A percentile compares a stretch with the other conserved stretches of the same genome.
Evolutionary conservation across 2,797 vertebrate species (phyloP).

Genomic region (Platyrinchus mystaceus): DNA sequence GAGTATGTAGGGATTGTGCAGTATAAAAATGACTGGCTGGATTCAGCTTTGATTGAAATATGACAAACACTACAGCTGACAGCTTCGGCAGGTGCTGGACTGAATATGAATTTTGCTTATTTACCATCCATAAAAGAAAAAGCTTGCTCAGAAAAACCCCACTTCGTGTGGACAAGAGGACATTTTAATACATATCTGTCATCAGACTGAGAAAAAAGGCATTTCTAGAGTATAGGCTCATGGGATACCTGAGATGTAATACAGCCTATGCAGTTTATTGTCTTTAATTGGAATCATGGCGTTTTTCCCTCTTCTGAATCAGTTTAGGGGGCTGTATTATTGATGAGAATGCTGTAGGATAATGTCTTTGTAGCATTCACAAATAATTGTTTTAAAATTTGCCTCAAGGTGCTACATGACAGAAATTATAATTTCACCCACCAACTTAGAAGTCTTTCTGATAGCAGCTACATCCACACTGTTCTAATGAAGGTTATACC

Average conservation of each 20-base stretch:
- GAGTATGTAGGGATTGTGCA: slow-evolving; percentile 62
- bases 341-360: slow-evolving; percentile 42
- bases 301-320: not conserved
- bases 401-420: slow-evolving; percentile 54
- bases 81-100: slow-evolving; percentile 54
- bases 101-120: slow-evolving; percentile 73
- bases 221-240: slow-evolving; percentile 28
- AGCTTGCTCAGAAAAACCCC: not conserved
- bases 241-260: slow-evolving; percentile 8
- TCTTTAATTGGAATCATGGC: slow-evolving; percentile 32
- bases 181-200: slow-evolving; percentile 34
- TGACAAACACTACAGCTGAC: slow-evolving; percentile 74
- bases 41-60: slow-evolving; percentile 83
- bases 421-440: slow-evolving; percentile 47
- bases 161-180: slow-evolving; percentile 30
- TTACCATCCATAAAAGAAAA: slow-evolving; percentile 66
- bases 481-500: slow-evolving; percentile 41
- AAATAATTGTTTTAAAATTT: slow-evolving; percentile 72
- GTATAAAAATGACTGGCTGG: slow-evolving; percentile 71
- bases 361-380: slow-evolving; percentile 50
- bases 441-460: slow-evolving; percentile 24
- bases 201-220: not conserved
- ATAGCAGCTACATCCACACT: not conserved
- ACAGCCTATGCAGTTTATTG: not conserved
- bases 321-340: slow-evolving; percentile 31